phyloP scores from a whole-genome alignment of 2,888 invertebrate genomes.

The Holacanthella duospinosa region DNA sequence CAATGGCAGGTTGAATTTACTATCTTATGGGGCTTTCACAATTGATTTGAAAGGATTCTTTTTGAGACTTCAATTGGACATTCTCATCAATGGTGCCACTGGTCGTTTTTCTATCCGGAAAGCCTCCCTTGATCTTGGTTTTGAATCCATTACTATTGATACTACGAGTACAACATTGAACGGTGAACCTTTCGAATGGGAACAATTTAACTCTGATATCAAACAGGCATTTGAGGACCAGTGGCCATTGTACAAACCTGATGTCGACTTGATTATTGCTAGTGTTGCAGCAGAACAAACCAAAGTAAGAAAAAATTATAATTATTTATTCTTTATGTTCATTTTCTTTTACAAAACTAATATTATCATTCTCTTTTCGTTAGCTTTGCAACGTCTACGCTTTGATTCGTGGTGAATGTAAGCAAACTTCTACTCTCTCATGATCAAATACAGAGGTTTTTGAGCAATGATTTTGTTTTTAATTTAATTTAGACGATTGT shows the following conservation, averaged over 20 bases:
- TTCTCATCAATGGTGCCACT: background rate
- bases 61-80: background rate
- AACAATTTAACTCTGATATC: background rate
- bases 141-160: background rate
- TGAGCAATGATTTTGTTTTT: too few species aligned
- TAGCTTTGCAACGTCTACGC: background rate
- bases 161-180: background rate
- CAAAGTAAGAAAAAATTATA: too few species aligned
- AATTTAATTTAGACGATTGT: too few species aligned
- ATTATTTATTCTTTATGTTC: too few species aligned
- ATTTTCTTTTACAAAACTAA: too few species aligned
- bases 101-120: background rate
- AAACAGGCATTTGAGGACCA: background rate
- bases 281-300: too few species aligned
- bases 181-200: background rate
- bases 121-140: background rate
- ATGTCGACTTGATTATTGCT: too few species aligned
- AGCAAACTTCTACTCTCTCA: background rate
- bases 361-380: background rate
- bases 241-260: too few species aligned
- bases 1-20: background rate
- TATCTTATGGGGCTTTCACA: background rate
- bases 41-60: background rate
- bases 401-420: background rate
- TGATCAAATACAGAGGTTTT: background rate